Base-by-base conservation (phyloP, 2,797 vertebrate species). In the Gallinago stenura region DNA sequence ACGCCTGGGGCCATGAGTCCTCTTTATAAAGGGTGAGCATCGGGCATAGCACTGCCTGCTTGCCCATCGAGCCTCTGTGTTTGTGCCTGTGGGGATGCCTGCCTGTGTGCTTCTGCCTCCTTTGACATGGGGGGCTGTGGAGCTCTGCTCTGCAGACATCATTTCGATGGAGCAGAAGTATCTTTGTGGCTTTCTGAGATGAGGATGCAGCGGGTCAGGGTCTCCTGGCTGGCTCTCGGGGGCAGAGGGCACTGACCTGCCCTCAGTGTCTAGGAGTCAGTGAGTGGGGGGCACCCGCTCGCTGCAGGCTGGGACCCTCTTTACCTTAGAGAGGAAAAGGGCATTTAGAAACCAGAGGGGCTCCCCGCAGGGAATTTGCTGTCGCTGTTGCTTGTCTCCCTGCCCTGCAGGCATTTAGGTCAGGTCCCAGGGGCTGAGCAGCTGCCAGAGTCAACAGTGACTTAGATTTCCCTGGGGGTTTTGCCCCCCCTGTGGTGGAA, bases 171-270 rank as follows among this genome's bases (percentile, higher is more conserved):
- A 46, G 30, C 4, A 3, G 60, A 46, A 84, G 35, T 28, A 41
- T 70, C 37, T 81, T 35, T 24, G 39, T 19, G 26, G 62, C 48
- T 60, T 75, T 56, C 58, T 0, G 0, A 64, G 71, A 41, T 0
- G 0, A 22, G 46, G 35, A 56, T 56, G 31, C 41, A 88, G 35
- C 41, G 54, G 2, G 0, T 33, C 1, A 3, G 50, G 22, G 25
- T 57, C 43, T 78, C 51, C 56, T 0, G 1, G 31, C 53, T 37
- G 5, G 58, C 35, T 61, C 24, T 78, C 50, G 2, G 35, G 43
- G 37, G 13, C 0, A 0, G 37, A 0, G 6, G n/a, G 39, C 4
- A 1, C 28, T 37, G 14, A 33, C 51, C 45, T 48, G 30, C 33
- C 31, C 19, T n/a, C 4, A 3, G 22, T 13, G 26, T 35, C 20